These are phyloP conservation scores for Diaprepes abbreviatus DNA, from an alignment of 2,888 invertebrate genomes.

Conservation along the genomic window DNA sequence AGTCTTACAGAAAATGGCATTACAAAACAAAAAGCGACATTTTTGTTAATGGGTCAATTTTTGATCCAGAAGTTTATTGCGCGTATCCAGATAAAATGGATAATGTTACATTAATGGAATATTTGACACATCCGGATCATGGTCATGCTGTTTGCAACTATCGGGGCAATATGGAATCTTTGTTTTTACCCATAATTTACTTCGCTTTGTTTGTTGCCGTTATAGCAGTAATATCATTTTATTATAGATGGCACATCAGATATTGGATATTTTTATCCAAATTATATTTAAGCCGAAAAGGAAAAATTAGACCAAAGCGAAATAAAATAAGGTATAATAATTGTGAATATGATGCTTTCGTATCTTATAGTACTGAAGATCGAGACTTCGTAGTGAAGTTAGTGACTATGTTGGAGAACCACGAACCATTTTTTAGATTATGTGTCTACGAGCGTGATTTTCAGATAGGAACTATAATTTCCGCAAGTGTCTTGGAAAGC, in stretches of 20 bases:
- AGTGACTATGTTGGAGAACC: slow-evolving; percentile 73
- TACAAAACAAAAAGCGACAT: not conserved
- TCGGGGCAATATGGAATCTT: slow-evolving; percentile 18
- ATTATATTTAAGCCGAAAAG: slow-evolving; percentile 69
- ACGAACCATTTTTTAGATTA: slow-evolving; percentile 73
- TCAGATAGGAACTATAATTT: slow-evolving; percentile 74
- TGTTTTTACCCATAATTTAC: slow-evolving; percentile 50
- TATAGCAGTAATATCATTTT: slow-evolving; percentile 65
- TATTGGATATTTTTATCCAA: slow-evolving; percentile 73
- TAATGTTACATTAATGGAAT: slow-evolving; percentile 55
- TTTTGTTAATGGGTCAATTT: slow-evolving; percentile 14
- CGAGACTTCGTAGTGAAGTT: slow-evolving; percentile 74
- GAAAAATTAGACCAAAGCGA: slow-evolving; percentile 55
- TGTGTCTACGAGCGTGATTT: slow-evolving; percentile 81
- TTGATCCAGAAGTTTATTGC: slow-evolving; percentile 43
- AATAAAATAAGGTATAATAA: slow-evolving; percentile 56
- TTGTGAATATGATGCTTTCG: slow-evolving; percentile 74
- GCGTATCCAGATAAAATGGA: slow-evolving; percentile 54
- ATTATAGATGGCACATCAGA: slow-evolving; percentile 68
- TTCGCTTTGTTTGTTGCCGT: slow-evolving; percentile 67
- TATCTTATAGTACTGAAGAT: slow-evolving; percentile 75
- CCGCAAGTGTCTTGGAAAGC: slow-evolving; percentile 76
- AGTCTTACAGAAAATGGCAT: slow-evolving; percentile 25
- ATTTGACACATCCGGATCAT: slow-evolving; percentile 49
- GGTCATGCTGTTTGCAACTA: slow-evolving; percentile 47